These are phyloP conservation scores for Paramuricea clavata DNA, from an alignment of 92 coral and sea anemone species.

Conservation along the genomic window DNA sequence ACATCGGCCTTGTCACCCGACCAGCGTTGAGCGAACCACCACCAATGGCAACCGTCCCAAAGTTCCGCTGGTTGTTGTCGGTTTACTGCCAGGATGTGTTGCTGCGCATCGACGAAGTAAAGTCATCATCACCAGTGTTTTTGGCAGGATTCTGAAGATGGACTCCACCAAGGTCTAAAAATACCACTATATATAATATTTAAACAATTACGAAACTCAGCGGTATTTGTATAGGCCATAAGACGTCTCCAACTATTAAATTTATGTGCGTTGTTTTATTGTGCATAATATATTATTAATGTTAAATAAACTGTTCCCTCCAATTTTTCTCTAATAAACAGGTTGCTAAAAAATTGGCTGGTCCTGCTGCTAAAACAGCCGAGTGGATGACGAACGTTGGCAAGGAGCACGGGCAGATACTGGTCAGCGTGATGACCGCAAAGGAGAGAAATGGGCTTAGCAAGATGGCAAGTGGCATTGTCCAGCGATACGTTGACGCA, in stretches of 20 bases:
- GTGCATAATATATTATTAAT: background rate
- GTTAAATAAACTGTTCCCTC: background rate
- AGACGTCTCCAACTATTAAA: too few relatives aligned
- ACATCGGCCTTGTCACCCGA: conserved; percentile 5
- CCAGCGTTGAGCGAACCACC: conserved; percentile 18
- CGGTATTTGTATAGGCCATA: background rate
- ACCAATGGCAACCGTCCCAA: conserved; percentile 29
- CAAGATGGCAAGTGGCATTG: conserved; percentile 67
- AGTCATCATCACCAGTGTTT: background rate
- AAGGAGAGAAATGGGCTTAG: conserved; percentile 33
- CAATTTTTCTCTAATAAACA: too few relatives aligned
- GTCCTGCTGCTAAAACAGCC: conserved; percentile 8
- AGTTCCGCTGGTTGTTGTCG: conserved; percentile 11
- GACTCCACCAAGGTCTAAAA: conserved; percentile 44
- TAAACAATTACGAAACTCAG: background rate
- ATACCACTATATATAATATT: background rate
- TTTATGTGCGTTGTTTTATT: background rate
- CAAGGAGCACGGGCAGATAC: conserved; percentile 23
- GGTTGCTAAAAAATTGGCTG: conserved; percentile 30
- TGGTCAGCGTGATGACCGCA: conserved; percentile 26
- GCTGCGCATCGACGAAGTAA: too few relatives aligned
- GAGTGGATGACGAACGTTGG: conserved; percentile 38
- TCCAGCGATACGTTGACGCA: conserved; percentile 39
- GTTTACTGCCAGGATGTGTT: background rate
- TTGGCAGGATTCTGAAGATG: conserved; percentile 17